Conservation (phyloP, 1,140 invertebrate species). For the Scylla paramamosain region DNA sequence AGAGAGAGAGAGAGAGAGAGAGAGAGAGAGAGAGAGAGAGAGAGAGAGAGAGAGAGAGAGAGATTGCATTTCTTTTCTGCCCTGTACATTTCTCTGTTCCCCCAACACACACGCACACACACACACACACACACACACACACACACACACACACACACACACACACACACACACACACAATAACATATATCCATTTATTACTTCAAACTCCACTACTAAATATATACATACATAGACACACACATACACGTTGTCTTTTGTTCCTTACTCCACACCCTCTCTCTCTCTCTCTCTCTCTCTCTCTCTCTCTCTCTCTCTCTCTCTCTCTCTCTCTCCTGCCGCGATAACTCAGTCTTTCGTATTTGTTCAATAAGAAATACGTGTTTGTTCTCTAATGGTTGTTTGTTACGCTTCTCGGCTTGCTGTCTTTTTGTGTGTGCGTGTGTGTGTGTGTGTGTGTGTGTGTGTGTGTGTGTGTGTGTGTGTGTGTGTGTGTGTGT, state of each 20-base stretch:
- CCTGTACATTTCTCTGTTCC: too few species aligned
- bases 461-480: slow-evolving; percentile 43
- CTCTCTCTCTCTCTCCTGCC: background rate
- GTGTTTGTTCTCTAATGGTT: slow-evolving; percentile 69
- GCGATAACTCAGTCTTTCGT: slow-evolving; percentile 48
- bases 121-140: too few species aligned
- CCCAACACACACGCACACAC: too few species aligned
- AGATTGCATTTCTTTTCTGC: background rate
- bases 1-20: too few species aligned
- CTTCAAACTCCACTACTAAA: too few species aligned
- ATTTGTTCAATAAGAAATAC: slow-evolving; percentile 65
- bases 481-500: slow-evolving; percentile 4
- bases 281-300: background rate
- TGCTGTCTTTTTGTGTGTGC: slow-evolving; percentile 26
- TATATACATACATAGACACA: too few species aligned
- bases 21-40: too few species aligned
- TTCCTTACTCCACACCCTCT: background rate
- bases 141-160: too few species aligned
- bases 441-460: slow-evolving; percentile 35
- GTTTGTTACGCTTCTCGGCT: background rate
- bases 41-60: too few species aligned
- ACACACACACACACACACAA: too few species aligned
- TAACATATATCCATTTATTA: too few species aligned
- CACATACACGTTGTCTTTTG: too few species aligned
- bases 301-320: background rate